A percentile compares a stretch with the other conserved stretches of the same genome.
Conservation (phyloP, 2,888 invertebrate species). For the Invenusta paracnida region DNA sequence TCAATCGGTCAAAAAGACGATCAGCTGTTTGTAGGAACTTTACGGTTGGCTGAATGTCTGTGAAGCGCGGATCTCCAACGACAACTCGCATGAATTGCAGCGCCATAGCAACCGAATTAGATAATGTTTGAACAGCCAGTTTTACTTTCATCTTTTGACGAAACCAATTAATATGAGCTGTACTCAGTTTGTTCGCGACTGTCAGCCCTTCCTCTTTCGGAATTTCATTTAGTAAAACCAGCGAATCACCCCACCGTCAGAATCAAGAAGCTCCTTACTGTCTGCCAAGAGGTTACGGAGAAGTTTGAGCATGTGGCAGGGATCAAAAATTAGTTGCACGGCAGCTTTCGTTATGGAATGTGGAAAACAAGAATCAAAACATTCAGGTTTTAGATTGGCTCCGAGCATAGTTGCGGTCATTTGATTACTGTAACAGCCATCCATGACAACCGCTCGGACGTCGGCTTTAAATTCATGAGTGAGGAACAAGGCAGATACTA, state of each 20-base stretch:
- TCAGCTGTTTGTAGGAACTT: neutral
- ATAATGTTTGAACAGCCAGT: neutral
- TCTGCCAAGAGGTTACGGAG: neutral
- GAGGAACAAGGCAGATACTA: neutral
- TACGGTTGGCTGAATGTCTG: neutral
- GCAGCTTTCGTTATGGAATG: neutral
- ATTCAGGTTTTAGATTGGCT: neutral
- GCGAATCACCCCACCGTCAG: neutral
- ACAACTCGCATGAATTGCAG: neutral
- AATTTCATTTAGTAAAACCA: neutral
- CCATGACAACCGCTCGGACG: neutral
- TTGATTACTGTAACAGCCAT: neutral
- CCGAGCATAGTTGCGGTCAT: neutral
- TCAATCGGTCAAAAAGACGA: neutral
- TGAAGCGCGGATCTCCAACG: neutral
- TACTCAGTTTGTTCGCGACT: neutral
- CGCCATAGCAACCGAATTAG: neutral
- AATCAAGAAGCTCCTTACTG: neutral
- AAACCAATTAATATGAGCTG: neutral
- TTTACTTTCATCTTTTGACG: neutral
- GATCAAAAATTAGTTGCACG: neutral
- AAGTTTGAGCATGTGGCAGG: neutral
- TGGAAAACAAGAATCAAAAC: neutral
- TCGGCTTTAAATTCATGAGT: neutral
- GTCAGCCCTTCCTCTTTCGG: neutral